Evolutionary conservation across 2,888 invertebrate genomes (phyloP).

Genomic region (Flexamia atlantica): DNA sequence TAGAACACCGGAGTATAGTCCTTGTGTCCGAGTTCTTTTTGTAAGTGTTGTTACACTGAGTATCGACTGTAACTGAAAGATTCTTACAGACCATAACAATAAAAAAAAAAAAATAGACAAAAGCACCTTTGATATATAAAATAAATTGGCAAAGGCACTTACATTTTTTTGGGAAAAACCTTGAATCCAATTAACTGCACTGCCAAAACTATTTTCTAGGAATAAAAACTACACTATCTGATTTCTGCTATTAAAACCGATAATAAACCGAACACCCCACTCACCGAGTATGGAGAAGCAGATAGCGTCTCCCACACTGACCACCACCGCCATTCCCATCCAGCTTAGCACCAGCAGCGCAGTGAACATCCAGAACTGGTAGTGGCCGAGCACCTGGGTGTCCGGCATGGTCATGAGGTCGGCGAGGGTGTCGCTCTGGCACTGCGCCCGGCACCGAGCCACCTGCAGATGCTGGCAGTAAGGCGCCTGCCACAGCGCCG

Average conservation of each 20-base stretch:
- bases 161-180: too few species aligned
- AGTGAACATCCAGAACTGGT: constrained; percentile 90
- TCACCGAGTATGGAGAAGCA: constrained; percentile 90
- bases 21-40: constrained; percentile 80
- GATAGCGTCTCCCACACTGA: constrained; percentile 93
- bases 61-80: too few species aligned
- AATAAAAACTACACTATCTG: too few species aligned
- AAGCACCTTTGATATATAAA: too few species aligned
- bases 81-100: too few species aligned
- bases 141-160: too few species aligned
- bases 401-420: constrained; percentile 74
- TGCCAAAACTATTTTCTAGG: too few species aligned
- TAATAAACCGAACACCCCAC: too few species aligned
- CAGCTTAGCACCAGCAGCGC: constrained; percentile 87
- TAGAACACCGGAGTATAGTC: constrained; percentile 91
- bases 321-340: constrained; percentile 91
- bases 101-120: too few species aligned
- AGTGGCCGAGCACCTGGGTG: constrained; percentile 66
- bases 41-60: too few species aligned
- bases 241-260: too few species aligned
- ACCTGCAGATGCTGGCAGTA: constrained; percentile 74
- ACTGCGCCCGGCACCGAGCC: constrained; percentile 75
- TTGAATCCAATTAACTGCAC: too few species aligned
- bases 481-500: constrained; percentile 69
- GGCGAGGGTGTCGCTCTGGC: constrained; percentile 76